Evolutionary conservation across 2,113 vertebrate species (phyloP), one percentile per base, ranked within the genome.

Genomic region (Hemiprocne comata): DNA sequence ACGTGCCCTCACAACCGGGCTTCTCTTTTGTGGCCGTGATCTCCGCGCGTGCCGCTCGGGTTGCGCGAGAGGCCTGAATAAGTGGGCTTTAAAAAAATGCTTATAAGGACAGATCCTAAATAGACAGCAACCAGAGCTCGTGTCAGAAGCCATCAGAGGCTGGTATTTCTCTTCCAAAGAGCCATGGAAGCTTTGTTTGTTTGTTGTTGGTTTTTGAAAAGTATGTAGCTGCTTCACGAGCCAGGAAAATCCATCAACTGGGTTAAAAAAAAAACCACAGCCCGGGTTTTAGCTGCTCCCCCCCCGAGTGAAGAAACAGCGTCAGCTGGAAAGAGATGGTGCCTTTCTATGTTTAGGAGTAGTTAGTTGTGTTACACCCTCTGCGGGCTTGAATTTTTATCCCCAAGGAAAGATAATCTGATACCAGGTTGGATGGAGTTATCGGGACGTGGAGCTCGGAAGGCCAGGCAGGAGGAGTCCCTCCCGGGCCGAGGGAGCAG

Each of bases 171-270:
- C 83, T 57, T 89, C 65, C 71, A 89, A 87, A 91, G 76, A 89
- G 89, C 74, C 38, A 8, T 26, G 62, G 66, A 69, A 89, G 91
- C 93, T 92, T 51, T 62, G 54, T n/a, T 66, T 65, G 71, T 67
- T 91, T 83, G 53, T 78, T 87, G 44, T 72, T 87, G 73, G 40
- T 13, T 87, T 66, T 72, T 87, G 40, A 25, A 31, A 78, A 73
- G 57, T 11, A 28, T 54, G 31, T 13, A 40, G 74, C 67, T 93
- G 64, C 87, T 67, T 29, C 31, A 42, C 6, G 7, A 93, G 93
- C 87, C 89, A 74, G 95, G 91, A 96, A 94, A 89, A 94, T 87
- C 80, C 84, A 69, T 75, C 73, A 34, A n/a, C 70, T 28, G 74
- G 44, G 40, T 13, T 13, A 25, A 51, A 25, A 51, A 38, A 61